These are phyloP conservation scores for Drosophila vallismaia DNA, from an alignment of 2,888 invertebrate genomes.

Conservation along the genomic window DNA sequence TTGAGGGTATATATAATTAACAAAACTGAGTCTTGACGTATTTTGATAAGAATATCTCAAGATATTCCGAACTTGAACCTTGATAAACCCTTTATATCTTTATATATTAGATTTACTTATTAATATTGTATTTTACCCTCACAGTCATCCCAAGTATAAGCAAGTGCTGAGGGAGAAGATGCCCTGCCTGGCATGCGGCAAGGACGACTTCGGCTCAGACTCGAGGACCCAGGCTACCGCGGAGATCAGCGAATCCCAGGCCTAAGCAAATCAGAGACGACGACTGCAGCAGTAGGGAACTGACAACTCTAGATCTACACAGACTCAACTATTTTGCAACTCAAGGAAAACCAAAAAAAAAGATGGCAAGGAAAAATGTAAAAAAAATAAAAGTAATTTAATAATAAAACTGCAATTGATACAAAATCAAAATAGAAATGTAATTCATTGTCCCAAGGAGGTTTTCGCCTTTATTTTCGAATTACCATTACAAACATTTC, in stretches of 20 bases:
- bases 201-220: constrained; percentile 68
- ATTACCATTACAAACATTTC: constrained; percentile 73
- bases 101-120: background rate
- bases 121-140: background rate
- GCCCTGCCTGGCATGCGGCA: constrained; percentile 86
- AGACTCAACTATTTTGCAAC: constrained; percentile 43
- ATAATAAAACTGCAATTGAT: constrained; percentile 76
- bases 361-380: constrained; percentile 56
- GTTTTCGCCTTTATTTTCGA: constrained; percentile 59
- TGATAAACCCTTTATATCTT: background rate
- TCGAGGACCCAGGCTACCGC: constrained; percentile 80
- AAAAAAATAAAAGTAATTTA: constrained; percentile 42
- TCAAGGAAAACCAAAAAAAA: constrained; percentile 59
- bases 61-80: background rate
- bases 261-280: constrained; percentile 66
- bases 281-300: constrained; percentile 69
- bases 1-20: background rate
- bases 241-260: constrained; percentile 80
- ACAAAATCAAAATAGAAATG: constrained; percentile 66
- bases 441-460: constrained; percentile 57
- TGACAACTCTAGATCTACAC: constrained; percentile 59
- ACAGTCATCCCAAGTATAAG: constrained; percentile 87
- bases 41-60: background rate
- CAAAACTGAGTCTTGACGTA: background rate
- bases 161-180: constrained; percentile 86